These are phyloP conservation scores for Dynastes hyllus DNA, from an alignment of 2,888 invertebrate genomes.

Conservation along the genomic window DNA sequence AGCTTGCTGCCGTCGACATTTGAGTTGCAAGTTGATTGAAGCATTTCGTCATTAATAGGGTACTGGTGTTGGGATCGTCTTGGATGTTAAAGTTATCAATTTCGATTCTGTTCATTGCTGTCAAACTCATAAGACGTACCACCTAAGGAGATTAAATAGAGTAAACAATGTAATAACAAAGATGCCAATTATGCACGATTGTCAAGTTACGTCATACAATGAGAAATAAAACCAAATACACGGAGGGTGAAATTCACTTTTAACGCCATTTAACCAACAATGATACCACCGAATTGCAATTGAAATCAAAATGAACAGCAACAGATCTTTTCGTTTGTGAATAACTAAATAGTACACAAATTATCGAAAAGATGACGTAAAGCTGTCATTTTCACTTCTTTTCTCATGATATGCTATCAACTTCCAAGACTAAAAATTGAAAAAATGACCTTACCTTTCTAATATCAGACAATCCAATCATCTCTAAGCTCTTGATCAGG, in stretches of 20 bases:
- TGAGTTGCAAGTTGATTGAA: conserved; percentile 63
- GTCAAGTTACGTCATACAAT: too few species aligned
- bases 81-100: conserved; percentile 63
- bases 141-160: conserved; percentile 17
- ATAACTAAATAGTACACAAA: too few species aligned
- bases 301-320: too few species aligned
- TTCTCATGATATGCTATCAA: neutral
- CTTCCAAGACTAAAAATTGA: neutral
- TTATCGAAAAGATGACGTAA: too few species aligned
- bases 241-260: too few species aligned
- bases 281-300: too few species aligned
- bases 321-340: too few species aligned
- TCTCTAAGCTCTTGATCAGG: conserved; percentile 66
- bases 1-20: conserved; percentile 64
- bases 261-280: too few species aligned
- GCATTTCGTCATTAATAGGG: conserved; percentile 61
- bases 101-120: conserved; percentile 74
- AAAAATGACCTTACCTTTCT: conserved; percentile 68
- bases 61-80: conserved; percentile 56
- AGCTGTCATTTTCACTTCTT: too few species aligned
- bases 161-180: too few species aligned
- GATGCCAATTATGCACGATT: too few species aligned
- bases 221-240: too few species aligned
- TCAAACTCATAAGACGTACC: conserved; percentile 76
- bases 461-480: conserved; percentile 74